Conservation (phyloP, 2,888 invertebrate species). For the Sturmia bella region DNA sequence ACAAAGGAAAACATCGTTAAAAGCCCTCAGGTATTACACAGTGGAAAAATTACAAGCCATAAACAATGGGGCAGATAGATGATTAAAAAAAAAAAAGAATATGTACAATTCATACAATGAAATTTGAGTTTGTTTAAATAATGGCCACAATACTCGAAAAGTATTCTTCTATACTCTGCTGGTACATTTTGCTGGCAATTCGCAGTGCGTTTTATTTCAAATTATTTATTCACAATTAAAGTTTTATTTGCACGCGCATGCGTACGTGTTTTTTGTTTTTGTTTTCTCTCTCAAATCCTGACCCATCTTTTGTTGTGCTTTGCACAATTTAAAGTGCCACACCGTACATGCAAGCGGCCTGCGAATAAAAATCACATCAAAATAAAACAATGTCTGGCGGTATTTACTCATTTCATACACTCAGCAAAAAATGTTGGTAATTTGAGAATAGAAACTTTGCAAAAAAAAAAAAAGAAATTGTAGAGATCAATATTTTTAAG, state of each 20-base stretch:
- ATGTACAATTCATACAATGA: conserved; percentile 21
- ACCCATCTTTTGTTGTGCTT: conserved; percentile 7
- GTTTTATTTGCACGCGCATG: conserved; percentile 64
- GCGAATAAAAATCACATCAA: conserved; percentile 2
- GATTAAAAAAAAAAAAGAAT: conserved; percentile 12
- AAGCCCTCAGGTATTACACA: conserved; percentile 1
- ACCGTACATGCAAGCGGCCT: conserved; percentile 20
- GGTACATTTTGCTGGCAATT: background rate
- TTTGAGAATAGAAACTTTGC: too few species aligned
- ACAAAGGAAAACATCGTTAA: conserved; percentile 19
- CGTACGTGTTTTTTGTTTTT: conserved; percentile 53
- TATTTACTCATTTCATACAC: background rate
- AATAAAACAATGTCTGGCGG: conserved; percentile 14
- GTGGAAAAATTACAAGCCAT: conserved; percentile 46
- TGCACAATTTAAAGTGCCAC: conserved; percentile 2
- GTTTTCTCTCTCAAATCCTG: conserved; percentile 10
- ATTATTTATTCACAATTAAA: conserved; percentile 61
- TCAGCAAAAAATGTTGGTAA: background rate
- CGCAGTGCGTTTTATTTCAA: conserved; percentile 7
- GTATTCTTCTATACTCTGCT: background rate
- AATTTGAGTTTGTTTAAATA: conserved; percentile 30
- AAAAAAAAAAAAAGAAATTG: too few species aligned
- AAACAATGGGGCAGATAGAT: conserved; percentile 33
- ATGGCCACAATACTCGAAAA: background rate
- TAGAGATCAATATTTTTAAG: too few species aligned